Conservation (phyloP, 1,140 invertebrate genomes). For the Diorhabda elongata region DNA sequence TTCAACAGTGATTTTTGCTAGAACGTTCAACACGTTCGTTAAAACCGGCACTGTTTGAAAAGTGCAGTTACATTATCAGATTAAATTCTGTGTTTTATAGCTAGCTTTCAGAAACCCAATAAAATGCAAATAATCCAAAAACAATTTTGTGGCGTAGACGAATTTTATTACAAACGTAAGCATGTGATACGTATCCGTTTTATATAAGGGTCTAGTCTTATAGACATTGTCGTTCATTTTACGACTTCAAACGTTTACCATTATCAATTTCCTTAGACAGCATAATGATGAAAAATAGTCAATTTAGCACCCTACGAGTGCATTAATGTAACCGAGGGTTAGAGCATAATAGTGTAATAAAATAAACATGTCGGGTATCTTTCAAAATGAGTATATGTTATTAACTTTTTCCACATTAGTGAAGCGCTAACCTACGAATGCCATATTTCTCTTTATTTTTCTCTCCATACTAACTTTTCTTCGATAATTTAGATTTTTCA, state of each 20-base stretch:
- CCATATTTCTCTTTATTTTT: too few relatives aligned
- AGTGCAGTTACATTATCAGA: background rate
- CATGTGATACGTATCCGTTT: background rate
- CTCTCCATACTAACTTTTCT: too few relatives aligned
- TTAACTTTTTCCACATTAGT: too few relatives aligned
- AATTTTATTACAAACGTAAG: background rate
- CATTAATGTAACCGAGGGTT: too few relatives aligned
- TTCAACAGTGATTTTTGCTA: too few relatives aligned
- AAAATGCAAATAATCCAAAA: constrained; percentile 3
- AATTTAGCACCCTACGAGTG: background rate
- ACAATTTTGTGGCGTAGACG: background rate
- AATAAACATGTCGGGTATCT: too few relatives aligned
- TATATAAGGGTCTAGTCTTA: background rate
- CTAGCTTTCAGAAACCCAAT: background rate
- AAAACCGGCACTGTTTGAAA: too few relatives aligned
- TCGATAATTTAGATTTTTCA: too few relatives aligned
- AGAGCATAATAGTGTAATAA: too few relatives aligned
- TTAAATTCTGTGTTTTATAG: background rate
- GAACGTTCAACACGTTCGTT: too few relatives aligned
- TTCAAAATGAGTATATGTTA: too few relatives aligned
- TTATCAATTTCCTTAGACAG: background rate
- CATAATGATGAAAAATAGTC: constrained; percentile 2
- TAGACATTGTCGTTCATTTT: background rate
- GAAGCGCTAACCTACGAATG: too few relatives aligned
- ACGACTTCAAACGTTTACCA: background rate